Evolutionary conservation across 2,113 vertebrate genomes (phyloP), one percentile per base, ranked within the genome.

Genomic region (Rhabdomys dilectus): DNA sequence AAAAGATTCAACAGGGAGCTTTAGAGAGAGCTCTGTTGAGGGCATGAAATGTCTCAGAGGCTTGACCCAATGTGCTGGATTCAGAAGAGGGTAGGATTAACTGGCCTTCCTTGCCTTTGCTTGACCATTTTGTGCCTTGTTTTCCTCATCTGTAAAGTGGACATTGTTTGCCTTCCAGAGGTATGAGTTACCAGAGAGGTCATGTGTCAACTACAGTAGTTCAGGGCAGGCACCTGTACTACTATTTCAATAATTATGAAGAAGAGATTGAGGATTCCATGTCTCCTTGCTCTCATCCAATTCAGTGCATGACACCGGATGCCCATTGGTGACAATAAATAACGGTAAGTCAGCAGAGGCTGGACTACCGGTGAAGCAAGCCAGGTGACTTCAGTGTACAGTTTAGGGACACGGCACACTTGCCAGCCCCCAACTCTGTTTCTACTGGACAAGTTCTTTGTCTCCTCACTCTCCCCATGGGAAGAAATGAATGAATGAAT

Each of bases 1-100:
- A 24, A 11, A n/a, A 0, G 10, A 19, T 17, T 0, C 4, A 34
- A 2, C 26, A 1, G 16, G 2, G 42, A 26, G 12, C 51, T 0
- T 8, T 0, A 11, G 24, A 10, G 1, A 26, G 24, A 19, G 36
- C 51, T 5, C 36, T 21, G 1, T 11, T 4, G 10, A 31, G n/a
- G 21, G 81, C n/a, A 17, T 56, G 60, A 73, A 24, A 21, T 3
- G 7, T 21, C 34, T 36, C 3, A 17, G 31, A 7, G 53, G 48
- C 73, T 75, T 29, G 45, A 39, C n/a, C 48, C 10, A 11, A 29
- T 19, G 31, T 12, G 21, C 56, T 72, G 4, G 53, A 29, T 36
- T 56, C 16, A 2, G 64, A 13, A 4, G 13, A 62, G n/a, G 60
- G 0, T 15, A 15, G n/a, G 7, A 45, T 7, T 26, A 45, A 64